Percentiles rank a stretch among this genome's conserved stretches.
These are phyloP conservation scores for Rhodinocichla rosea DNA, from an alignment of 2,113 vertebrate species.

Conservation along the genomic window DNA sequence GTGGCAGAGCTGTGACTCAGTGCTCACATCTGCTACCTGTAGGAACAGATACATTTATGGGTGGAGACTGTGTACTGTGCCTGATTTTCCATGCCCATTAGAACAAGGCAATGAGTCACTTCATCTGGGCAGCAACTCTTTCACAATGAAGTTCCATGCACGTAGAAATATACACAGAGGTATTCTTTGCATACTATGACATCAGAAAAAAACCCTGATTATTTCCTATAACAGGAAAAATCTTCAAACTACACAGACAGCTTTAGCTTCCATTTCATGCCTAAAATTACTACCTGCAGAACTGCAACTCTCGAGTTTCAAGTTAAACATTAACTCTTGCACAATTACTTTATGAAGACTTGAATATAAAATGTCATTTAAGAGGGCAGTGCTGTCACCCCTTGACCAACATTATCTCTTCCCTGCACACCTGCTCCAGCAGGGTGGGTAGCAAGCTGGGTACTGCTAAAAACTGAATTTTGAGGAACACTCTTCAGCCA, in stretches of 20 bases:
- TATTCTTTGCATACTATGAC: background rate
- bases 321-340: background rate
- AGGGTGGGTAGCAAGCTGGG: background rate
- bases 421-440: background rate
- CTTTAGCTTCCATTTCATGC: background rate
- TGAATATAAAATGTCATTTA: background rate
- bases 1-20: background rate
- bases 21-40: constrained; percentile 8
- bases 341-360: background rate
- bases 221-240: background rate
- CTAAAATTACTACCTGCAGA: background rate
- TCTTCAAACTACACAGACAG: background rate
- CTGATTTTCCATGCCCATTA: constrained; percentile 31
- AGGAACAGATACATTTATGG: constrained; percentile 47
- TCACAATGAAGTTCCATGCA: background rate
- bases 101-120: constrained; percentile 44
- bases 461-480: background rate
- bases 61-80: background rate
- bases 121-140: background rate
- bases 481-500: background rate
- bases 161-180: rapidly evolving
- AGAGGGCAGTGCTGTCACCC: background rate
- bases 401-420: background rate
- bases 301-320: background rate
- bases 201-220: background rate